These are phyloP conservation scores for Parasteatoda tepidariorum DNA, from an alignment of 1,140 invertebrate genomes.

Conservation along the genomic window DNA sequence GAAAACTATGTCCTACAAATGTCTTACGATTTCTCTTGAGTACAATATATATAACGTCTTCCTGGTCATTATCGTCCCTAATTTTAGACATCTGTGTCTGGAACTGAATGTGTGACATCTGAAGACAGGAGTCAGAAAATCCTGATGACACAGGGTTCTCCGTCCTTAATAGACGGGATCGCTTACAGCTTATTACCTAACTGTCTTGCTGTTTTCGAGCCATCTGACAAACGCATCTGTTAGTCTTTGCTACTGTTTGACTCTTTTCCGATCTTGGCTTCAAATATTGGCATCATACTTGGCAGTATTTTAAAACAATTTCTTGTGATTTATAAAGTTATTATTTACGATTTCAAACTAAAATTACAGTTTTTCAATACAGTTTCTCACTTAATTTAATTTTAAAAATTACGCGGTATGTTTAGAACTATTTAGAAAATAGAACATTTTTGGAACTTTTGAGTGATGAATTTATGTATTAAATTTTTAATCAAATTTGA, in stretches of 20 bases:
- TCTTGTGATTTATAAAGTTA: no score
- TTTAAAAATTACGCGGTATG: no score
- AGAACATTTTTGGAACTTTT: no score
- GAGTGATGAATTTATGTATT: no score
- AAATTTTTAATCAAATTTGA: no score
- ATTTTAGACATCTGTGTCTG: background rate
- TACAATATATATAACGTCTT: background rate
- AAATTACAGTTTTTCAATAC: no score
- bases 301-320: no score
- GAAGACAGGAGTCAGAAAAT: conserved; percentile 24
- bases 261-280: background rate
- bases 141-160: conserved; percentile 14
- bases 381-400: no score
- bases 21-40: background rate
- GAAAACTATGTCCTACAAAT: background rate
- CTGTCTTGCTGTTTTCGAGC: conserved; percentile 25
- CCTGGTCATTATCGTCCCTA: background rate
- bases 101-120: background rate
- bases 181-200: conserved; percentile 36
- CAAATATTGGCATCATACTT: background rate
- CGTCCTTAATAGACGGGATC: background rate
- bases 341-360: no score
- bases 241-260: background rate
- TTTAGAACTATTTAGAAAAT: no score
- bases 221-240: conserved; percentile 31